Conservation (phyloP, 2,888 invertebrate genomes). For the Frankliniella fusca region DNA sequence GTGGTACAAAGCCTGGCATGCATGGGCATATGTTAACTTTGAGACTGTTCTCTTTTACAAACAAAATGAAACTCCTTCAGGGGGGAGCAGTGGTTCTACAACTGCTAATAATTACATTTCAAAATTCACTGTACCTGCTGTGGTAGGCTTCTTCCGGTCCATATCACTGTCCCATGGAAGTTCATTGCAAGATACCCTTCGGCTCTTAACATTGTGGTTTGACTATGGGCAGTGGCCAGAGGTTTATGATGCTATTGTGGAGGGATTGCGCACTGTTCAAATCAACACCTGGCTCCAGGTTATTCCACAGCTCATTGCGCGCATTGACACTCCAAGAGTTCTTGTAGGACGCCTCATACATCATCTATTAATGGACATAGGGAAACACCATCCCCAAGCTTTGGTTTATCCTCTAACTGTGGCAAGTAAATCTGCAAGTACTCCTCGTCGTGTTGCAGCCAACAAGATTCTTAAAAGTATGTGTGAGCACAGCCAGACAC, state of each 20-base stretch:
- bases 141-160: conserved; percentile 92
- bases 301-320: conserved; percentile 95
- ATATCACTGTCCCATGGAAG: conserved; percentile 88
- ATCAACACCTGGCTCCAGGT: conserved; percentile 99
- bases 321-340: conserved; percentile 89
- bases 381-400: conserved; percentile 95
- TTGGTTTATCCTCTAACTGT: conserved; percentile 96
- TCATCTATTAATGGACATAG: conserved; percentile 90
- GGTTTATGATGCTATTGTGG: conserved; percentile 88
- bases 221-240: conserved; percentile 93
- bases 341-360: conserved; percentile 88
- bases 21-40: conserved; percentile 97
- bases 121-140: conserved; percentile 86
- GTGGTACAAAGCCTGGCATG: conserved; percentile 99
- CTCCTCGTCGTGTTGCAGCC: conserved; percentile 81
- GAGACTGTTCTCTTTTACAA: conserved; percentile 77
- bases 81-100: conserved; percentile 38
- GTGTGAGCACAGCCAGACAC: conserved; percentile 85
- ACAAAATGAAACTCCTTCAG: conserved; percentile 48
- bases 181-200: conserved; percentile 91
- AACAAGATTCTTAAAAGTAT: conserved; percentile 92
- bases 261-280: conserved; percentile 88
- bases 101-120: conserved; percentile 52
- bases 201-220: conserved; percentile 95
- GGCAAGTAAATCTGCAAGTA: conserved; percentile 89